Evolutionary conservation across 2,113 vertebrate genomes (phyloP).

Genomic region (Anseranas semipalmata): DNA sequence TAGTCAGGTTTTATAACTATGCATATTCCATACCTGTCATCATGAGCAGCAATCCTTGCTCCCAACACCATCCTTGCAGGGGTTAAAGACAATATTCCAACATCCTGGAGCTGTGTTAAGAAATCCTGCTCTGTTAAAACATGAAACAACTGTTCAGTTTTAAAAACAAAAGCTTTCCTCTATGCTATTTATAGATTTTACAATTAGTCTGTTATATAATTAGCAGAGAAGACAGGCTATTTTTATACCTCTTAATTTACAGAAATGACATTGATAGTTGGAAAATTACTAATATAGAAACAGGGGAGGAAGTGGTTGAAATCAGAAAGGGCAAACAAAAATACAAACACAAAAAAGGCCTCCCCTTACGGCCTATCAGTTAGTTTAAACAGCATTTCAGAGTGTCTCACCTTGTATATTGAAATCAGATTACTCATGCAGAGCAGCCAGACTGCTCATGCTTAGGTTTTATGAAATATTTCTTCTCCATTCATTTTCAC

Average conservation of each 20-base stretch:
- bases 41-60: slow-evolving; percentile 93
- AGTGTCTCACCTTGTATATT: background rate
- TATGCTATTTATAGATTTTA: background rate
- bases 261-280: background rate
- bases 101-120: slow-evolving; percentile 91
- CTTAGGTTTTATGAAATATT: background rate
- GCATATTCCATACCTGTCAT: slow-evolving; percentile 87
- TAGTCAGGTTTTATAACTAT: background rate
- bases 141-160: slow-evolving; percentile 43
- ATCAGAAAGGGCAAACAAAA: background rate
- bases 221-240: background rate
- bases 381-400: background rate
- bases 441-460: background rate
- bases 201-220: background rate
- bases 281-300: background rate
- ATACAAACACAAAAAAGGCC: background rate
- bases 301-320: background rate
- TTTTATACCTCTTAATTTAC: background rate
- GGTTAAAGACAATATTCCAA: slow-evolving; percentile 95
- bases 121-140: slow-evolving; percentile 91
- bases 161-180: background rate
- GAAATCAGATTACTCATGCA: background rate
- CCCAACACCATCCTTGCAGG: slow-evolving; percentile 95
- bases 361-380: background rate
- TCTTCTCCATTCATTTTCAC: background rate